A percentile compares a stretch with the other conserved stretches of the same genome.
Conservation (phyloP, 2,797 vertebrate species). For the Sebastes miniatus region DNA sequence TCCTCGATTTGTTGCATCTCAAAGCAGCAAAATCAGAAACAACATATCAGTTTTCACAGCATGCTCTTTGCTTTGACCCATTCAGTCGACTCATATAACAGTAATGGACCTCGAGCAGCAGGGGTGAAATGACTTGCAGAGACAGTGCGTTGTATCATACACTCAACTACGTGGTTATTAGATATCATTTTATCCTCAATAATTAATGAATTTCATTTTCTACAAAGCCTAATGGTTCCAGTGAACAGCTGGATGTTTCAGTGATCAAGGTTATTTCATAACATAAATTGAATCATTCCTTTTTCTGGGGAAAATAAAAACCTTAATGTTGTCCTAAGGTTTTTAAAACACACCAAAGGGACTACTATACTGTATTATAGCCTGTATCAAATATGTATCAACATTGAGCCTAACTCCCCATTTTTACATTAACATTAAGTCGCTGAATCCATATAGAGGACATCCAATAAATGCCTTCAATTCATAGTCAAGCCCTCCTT, state of each 20-base stretch:
- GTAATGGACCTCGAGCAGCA: not conserved
- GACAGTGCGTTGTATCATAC: not conserved
- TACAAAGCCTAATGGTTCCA: not conserved
- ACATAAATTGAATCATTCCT: constrained; percentile 1
- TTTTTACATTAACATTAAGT: not conserved
- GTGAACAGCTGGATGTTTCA: constrained; percentile 11
- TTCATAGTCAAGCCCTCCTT: not conserved
- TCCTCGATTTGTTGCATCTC: not conserved
- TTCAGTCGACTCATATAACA: not conserved
- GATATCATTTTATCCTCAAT: not conserved
- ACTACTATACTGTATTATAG: not conserved
- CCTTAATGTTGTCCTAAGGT: not conserved
- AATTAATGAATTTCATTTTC: constrained; percentile 28
- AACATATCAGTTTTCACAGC: not conserved
- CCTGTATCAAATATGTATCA: not conserved
- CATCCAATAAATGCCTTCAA: not conserved
- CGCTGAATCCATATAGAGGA: not conserved
- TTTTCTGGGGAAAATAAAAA: constrained; percentile 4
- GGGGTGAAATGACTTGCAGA: not conserved
- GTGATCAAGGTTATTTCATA: not conserved
- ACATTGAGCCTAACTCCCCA: not conserved
- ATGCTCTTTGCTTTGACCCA: not conserved
- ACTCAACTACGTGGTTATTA: not conserved
- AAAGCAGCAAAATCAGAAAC: not conserved
- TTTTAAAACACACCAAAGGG: not conserved